Conservation (phyloP, 2,888 invertebrate species). For the Bellardia bayeri region DNA sequence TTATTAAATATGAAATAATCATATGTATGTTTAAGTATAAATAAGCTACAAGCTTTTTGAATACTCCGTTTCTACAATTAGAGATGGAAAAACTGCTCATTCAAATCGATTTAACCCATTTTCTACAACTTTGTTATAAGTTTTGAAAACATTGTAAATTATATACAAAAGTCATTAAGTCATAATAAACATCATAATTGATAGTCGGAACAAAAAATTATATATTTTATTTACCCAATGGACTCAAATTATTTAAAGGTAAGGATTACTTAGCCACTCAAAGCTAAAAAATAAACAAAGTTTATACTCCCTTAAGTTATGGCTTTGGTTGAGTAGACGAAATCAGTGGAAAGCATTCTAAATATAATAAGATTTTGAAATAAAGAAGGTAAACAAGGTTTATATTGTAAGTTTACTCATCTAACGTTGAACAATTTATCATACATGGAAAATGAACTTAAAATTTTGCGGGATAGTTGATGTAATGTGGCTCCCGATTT, state of each 20-base stretch:
- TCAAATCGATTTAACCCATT: constrained; percentile 44
- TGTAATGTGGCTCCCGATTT: no score
- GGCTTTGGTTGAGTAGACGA: no score
- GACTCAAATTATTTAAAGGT: background rate
- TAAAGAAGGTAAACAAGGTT: no score
- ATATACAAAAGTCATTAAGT: constrained; percentile 48
- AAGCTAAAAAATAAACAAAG: no score
- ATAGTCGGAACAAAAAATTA: background rate
- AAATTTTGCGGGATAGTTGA: no score
- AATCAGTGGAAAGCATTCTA: no score
- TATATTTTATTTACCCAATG: background rate
- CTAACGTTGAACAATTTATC: no score
- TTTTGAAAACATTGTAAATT: constrained; percentile 48
- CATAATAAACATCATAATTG: constrained; percentile 36
- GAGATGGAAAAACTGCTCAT: constrained; percentile 2
- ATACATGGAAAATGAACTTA: no score
- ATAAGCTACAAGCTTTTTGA: background rate
- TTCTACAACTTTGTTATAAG: constrained; percentile 36
- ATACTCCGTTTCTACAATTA: background rate
- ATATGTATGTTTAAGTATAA: constrained; percentile 20
- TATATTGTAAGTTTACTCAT: no score
- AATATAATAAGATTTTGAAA: no score
- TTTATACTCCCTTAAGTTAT: no score
- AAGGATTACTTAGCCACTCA: background rate
- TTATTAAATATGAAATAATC: constrained; percentile 6